Conservation (phyloP, 2,797 vertebrate species). For the Coregonus ussuriensis region DNA sequence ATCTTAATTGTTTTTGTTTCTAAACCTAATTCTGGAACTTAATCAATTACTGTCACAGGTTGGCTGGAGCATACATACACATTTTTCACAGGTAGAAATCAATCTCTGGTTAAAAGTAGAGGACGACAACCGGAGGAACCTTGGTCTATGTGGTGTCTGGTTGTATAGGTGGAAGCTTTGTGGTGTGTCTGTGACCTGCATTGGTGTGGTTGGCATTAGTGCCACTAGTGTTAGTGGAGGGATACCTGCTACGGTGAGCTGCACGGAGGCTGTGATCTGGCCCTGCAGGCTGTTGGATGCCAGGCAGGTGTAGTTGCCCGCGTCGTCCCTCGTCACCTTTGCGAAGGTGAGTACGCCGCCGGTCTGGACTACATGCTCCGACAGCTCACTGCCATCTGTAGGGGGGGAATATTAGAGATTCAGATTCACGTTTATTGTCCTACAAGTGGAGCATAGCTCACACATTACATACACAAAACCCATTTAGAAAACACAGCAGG, state of each 20-base stretch:
- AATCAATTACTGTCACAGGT: too few relatives aligned
- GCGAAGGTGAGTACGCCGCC: slow-evolving; percentile 77
- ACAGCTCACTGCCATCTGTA: slow-evolving; percentile 79
- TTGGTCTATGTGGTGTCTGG: not conserved
- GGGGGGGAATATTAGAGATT: not conserved
- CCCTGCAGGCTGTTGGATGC: slow-evolving; percentile 84
- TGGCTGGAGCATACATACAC: too few relatives aligned
- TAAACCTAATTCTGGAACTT: too few relatives aligned
- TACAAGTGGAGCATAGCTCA: too few relatives aligned
- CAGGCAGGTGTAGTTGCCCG: slow-evolving; percentile 84
- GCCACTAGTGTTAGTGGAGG: not conserved
- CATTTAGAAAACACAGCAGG: too few relatives aligned
- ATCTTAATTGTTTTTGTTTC: too few relatives aligned
- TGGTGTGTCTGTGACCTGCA: not conserved
- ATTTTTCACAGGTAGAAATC: too few relatives aligned
- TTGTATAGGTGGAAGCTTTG: not conserved
- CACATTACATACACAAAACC: too few relatives aligned
- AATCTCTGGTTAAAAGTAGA: too few relatives aligned
- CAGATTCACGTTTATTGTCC: too few relatives aligned
- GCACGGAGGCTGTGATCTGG: slow-evolving; percentile 80
- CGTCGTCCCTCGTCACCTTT: slow-evolving; percentile 78
- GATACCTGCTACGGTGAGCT: slow-evolving; percentile 84
- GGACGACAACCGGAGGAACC: too few relatives aligned
- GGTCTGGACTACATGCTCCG: slow-evolving; percentile 75
- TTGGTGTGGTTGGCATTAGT: not conserved